Evolutionary conservation across 2,113 vertebrate species (phyloP).

Genomic region (Ibidorhyncha struthersii): DNA sequence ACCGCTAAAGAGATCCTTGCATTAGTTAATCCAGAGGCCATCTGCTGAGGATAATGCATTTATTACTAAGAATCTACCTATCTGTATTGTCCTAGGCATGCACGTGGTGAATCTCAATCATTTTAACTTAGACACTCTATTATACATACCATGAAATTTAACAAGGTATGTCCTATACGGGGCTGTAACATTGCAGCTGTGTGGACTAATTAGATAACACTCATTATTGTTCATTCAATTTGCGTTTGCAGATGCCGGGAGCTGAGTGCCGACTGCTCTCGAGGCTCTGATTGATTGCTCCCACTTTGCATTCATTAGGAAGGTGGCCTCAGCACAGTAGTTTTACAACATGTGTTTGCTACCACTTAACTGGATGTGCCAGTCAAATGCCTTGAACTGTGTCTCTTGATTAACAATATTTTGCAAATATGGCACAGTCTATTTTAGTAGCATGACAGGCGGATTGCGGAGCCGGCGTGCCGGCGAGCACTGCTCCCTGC

Average conservation of each 20-base stretch:
- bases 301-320: not conserved
- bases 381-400: not conserved
- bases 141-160: constrained; percentile 37
- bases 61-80: not conserved
- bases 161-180: constrained; percentile 16
- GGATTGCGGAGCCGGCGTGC: fast-evolving
- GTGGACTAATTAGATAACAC: constrained; percentile 34
- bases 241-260: constrained; percentile 24
- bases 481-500: fast-evolving
- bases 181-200: constrained; percentile 41
- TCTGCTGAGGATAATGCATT: not conserved
- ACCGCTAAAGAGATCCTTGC: not conserved
- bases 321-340: constrained; percentile 13
- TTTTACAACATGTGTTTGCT: constrained; percentile 26
- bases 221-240: constrained; percentile 44
- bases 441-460: not conserved
- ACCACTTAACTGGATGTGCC: not conserved
- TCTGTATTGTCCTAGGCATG: not conserved
- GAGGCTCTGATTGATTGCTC: constrained; percentile 18
- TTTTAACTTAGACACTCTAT: not conserved
- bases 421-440: not conserved
- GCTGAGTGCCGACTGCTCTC: not conserved
- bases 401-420: not conserved
- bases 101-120: not conserved
- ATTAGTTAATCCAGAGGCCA: not conserved